Evolutionary conservation across 2,888 invertebrate species (phyloP), one percentile per base, ranked within the genome.

Genomic region (Macrophya alboannulata): DNA sequence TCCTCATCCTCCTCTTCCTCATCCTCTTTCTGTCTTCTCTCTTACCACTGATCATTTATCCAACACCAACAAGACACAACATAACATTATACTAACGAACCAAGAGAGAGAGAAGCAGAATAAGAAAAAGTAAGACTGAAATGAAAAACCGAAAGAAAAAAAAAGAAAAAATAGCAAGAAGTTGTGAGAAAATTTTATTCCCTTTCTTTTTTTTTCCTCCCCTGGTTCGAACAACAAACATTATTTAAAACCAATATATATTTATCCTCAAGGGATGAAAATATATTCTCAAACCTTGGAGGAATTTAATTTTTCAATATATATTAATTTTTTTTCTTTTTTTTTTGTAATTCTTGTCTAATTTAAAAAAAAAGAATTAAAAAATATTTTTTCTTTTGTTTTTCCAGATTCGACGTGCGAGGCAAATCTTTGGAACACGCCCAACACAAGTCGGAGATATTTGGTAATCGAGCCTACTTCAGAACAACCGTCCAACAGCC

Each of bases 381-480:
- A n/a, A n/a, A n/a, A n/a, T 21, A 17, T 79, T 59, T 79, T 79
- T 71, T 31, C 6, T 84, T 84, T 62, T 86, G 86, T 90, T 91
- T 88, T 96, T 95, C 0, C 96, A 98, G 98, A 94, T 97, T 98
- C 94, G 98, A 98, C 94, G 97, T 97, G 37, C 96, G 98, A 88
- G 98, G 97, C 91, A 97, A 97, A 94, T 96, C 97, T 89, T 94
- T 97, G 89, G 95, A 95, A 83, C 96, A 97, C 91, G 97, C 97
- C 76, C 95, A 96, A 84, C 98, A 98, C 94, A 97, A 97, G 96
- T 98, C 98, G 65, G 97, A 97, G 85, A 97, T 97, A 91, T 98
- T 98, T 94, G 98, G 97, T 51, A 96, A 97, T 87, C 96, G 98
- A 90, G 98, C 98, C 88, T 97, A 97, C 95, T 98, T 98, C 95